Percentiles rank a stretch among this genome's conserved stretches.
phyloP scores from a whole-genome alignment of 92 coral and sea anemone genomes.

The Palythoa grandis region DNA sequence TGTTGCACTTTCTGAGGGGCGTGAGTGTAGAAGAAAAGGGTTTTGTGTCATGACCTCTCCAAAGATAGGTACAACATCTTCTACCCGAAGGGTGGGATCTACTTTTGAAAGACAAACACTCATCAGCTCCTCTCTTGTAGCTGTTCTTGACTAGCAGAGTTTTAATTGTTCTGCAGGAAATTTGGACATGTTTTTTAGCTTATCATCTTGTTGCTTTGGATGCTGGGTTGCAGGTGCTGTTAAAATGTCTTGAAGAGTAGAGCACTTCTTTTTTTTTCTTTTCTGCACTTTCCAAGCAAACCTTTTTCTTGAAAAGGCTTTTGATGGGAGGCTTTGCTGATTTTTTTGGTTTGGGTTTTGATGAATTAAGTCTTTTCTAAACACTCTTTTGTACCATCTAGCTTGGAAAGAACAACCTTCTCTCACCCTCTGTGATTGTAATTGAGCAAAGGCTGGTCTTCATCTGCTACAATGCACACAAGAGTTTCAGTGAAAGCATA shows the following conservation, averaged over 20 bases:
- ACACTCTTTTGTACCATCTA: background rate
- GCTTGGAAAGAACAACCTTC: constrained; percentile 9
- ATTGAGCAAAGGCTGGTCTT: background rate
- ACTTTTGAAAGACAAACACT: background rate
- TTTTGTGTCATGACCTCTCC: constrained; percentile 8
- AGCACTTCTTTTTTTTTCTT: background rate
- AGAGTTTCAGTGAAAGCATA: constrained; percentile 14
- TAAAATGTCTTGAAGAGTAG: background rate
- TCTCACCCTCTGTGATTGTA: constrained; percentile 25
- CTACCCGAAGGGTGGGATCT: background rate
- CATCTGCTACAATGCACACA: constrained; percentile 14
- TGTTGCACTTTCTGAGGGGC: constrained; percentile 25
- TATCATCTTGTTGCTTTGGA: background rate
- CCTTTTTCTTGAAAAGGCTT: constrained; percentile 19
- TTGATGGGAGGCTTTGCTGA: too few relatives aligned
- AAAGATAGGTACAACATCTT: constrained; percentile 1
- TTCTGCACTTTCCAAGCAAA: background rate
- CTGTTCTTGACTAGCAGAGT: background rate
- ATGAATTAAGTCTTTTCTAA: background rate
- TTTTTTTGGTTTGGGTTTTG: constrained; percentile 6
- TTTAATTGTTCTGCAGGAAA: background rate
- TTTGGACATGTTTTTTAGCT: background rate
- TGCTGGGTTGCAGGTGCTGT: background rate
- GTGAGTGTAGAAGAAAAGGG: constrained; percentile 18
- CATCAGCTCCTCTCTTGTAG: constrained; percentile 34